Evolutionary conservation across 2,797 vertebrate genomes (phyloP), one percentile per base, ranked within the genome.

Genomic region (Leptodactylus fallax): DNA sequence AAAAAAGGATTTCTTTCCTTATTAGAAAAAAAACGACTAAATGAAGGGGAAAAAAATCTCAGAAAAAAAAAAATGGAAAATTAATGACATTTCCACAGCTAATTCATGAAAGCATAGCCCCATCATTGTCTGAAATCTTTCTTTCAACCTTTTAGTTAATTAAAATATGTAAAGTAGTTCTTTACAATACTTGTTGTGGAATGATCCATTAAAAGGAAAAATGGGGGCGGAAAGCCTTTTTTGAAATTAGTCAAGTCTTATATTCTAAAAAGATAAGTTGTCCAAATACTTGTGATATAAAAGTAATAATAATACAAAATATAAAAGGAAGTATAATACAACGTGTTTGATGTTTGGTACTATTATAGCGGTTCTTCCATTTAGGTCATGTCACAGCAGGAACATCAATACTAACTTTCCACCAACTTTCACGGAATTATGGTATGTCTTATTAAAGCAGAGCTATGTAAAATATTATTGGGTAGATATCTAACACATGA

Each of bases 131-230:
- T 58, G 58, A 78, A 58, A 88, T 88, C 87, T 81, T 76, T 85
- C 83, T 88, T 85, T 82, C 83, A 81, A 49, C 56, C 47, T 63
- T 72, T 61, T 19, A 61, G 65, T 81, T 88, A 88, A 88, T 88
- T 88, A 88, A 88, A 88, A 88, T 88, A 88, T 85, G 83, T 58
- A 88, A 88, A 88, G n/a, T 58, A 81, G 83, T 56, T 81, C 67
- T 56, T 49, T 85, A 47, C 53, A 88, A 85, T 85, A 25, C 21
- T 71, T 72, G 60, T 71, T 83, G 13, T 79, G 55, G 67, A 81
- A 84, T 85, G 45, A 9, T 76, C 87, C 56, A 88, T 88, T 84
- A 8, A 6, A 11, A 10, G 67, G 51, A 47, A 45, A 71, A 45
- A 67, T 47, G 51, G 23, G 47, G 69, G 45, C n/a, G 53, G 55